Percentiles rank a stretch among this genome's conserved stretches.
These are phyloP conservation scores for Apostichopus parvimensis DNA, from an alignment of 35 echinoderm and acorn worm genomes.

Conservation along the genomic window DNA sequence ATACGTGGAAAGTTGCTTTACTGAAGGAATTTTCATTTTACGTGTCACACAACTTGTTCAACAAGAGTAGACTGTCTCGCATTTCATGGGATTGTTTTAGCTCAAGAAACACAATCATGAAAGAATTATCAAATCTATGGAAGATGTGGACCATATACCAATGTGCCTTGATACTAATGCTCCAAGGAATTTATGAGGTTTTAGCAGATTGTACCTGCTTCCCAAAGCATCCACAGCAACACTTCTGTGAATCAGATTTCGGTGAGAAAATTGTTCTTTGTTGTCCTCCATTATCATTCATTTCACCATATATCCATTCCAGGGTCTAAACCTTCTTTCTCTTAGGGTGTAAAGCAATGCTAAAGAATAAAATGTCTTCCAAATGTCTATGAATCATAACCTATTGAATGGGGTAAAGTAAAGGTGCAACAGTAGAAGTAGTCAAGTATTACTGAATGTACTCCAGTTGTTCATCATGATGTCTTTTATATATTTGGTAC, in stretches of 20 bases:
- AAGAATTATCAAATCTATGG: not conserved
- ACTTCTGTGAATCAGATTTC: slow-evolving; percentile 80
- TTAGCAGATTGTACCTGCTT: slow-evolving; percentile 64
- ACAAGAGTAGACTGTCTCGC: not conserved
- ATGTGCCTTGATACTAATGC: slow-evolving; percentile 1
- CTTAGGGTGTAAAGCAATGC: too few species aligned
- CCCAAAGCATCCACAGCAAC: slow-evolving; percentile 79
- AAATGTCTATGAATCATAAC: too few species aligned
- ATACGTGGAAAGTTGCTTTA: not conserved
- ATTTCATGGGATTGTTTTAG: not conserved
- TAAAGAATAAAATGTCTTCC: too few species aligned
- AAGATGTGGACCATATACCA: slow-evolving; percentile 8
- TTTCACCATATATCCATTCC: too few species aligned
- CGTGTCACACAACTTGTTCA: not conserved
- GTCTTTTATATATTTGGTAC: too few species aligned
- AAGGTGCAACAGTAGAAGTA: too few species aligned
- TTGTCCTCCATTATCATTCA: too few species aligned
- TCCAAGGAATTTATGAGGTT: slow-evolving; percentile 52
- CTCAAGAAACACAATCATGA: slow-evolving; percentile 12
- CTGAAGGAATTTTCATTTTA: not conserved
- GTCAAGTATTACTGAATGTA: too few species aligned
- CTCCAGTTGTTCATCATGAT: too few species aligned
- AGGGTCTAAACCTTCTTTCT: too few species aligned
- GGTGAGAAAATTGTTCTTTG: slow-evolving; percentile 57
- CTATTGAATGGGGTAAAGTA: too few species aligned